These are phyloP conservation scores for Drosophila pseudoobscura DNA, from an alignment of 1,140 invertebrate genomes.

Conservation along the genomic window DNA sequence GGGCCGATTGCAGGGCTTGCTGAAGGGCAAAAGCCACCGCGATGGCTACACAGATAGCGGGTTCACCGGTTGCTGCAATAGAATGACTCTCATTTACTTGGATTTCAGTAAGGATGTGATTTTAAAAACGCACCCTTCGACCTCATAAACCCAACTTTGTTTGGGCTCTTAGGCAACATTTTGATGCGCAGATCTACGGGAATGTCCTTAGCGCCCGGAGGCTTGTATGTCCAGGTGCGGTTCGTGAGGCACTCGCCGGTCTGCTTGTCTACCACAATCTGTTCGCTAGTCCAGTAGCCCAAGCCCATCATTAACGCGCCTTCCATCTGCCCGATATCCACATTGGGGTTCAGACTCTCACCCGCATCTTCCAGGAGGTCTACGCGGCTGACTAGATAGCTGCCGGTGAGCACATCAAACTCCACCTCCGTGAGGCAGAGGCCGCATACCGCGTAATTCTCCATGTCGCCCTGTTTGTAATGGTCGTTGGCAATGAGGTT, in stretches of 20 bases:
- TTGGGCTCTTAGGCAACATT: conserved; percentile 89
- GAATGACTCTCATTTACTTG: conserved; percentile 14
- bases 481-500: conserved; percentile 87
- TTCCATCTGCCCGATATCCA: conserved; percentile 92
- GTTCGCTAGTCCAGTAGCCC: conserved; percentile 91
- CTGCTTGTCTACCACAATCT: conserved; percentile 87
- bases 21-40: conserved; percentile 89
- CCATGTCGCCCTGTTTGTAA: conserved; percentile 82
- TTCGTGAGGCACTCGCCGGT: conserved; percentile 89
- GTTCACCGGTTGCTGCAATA: conserved; percentile 88
- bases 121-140: conserved; percentile 88
- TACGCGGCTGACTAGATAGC: conserved; percentile 86
- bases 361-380: conserved; percentile 91
- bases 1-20: conserved; percentile 88
- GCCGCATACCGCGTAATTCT: conserved; percentile 86
- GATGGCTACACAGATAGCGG: conserved; percentile 88
- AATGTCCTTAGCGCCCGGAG: conserved; percentile 91
- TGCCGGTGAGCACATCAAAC: conserved; percentile 90
- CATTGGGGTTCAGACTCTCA: conserved; percentile 88
- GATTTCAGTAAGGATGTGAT: too few relatives aligned
- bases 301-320: conserved; percentile 94
- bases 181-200: conserved; percentile 91
- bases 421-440: conserved; percentile 88
- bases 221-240: conserved; percentile 92
- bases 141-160: conserved; percentile 88